phyloP scores from a whole-genome alignment of 2,797 vertebrate genomes.

The Eremophila alpestris region DNA sequence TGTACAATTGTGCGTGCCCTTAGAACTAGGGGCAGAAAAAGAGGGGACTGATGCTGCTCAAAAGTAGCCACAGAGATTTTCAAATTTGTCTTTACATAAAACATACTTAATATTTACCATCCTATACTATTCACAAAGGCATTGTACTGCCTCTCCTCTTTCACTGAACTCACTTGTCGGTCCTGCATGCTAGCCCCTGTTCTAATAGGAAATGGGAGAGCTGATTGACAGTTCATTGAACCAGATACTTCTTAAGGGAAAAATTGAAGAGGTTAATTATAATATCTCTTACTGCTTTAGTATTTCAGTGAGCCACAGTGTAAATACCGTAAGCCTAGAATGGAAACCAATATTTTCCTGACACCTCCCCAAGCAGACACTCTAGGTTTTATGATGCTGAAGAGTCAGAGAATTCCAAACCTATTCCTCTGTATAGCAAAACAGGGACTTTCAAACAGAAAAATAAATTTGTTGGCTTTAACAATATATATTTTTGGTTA shows the following conservation, averaged over 20 bases:
- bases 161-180: background rate
- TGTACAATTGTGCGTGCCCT: background rate
- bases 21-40: background rate
- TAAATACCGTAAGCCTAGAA: constrained; percentile 49
- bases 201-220: constrained; percentile 8
- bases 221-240: constrained; percentile 53
- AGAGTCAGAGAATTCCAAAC: constrained; percentile 49
- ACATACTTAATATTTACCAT: background rate
- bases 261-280: constrained; percentile 60
- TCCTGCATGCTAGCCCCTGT: background rate
- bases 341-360: constrained; percentile 60
- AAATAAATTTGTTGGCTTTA: constrained; percentile 68
- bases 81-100: background rate
- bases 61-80: background rate
- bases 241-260: constrained; percentile 47
- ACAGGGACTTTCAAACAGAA: constrained; percentile 53
- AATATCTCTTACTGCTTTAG: constrained; percentile 55
- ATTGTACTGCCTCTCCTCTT: background rate
- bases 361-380: constrained; percentile 64
- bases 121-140: background rate
- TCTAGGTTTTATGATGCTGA: constrained; percentile 60
- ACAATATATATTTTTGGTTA: constrained; percentile 68
- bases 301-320: constrained; percentile 38
- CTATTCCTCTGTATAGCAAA: constrained; percentile 59
- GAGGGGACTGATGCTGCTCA: background rate